A percentile compares a stretch with the other conserved stretches of the same genome.
These are phyloP conservation scores for Micropoecilia bifurca DNA, from an alignment of 2,797 vertebrate species.

Conservation along the genomic window DNA sequence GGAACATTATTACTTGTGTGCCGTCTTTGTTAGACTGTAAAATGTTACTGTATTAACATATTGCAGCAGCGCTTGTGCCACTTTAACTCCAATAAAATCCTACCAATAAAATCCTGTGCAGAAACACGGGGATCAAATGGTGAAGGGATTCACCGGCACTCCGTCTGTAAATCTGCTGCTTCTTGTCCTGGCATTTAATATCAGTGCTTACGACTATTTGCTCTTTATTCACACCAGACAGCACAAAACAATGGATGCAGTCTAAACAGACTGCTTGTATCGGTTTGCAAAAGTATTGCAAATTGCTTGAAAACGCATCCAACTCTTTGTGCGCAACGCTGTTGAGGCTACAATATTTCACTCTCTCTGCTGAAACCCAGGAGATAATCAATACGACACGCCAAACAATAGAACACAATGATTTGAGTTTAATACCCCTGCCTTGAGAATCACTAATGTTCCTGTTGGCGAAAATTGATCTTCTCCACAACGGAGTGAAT, in stretches of 20 bases:
- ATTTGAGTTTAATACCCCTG: conserved; percentile 86
- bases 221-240: conserved; percentile 30
- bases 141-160: not conserved
- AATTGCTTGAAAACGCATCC: conserved; percentile 70
- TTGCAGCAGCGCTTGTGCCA: conserved; percentile 42
- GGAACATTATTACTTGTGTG: conserved; percentile 37
- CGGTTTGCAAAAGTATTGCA: conserved; percentile 68
- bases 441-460: conserved; percentile 83
- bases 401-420: conserved; percentile 83
- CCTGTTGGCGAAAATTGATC: conserved; percentile 83
- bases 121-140: conserved; percentile 18
- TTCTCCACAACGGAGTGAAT: conserved; percentile 61
- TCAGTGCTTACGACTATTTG: not conserved
- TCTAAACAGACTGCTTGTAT: conserved; percentile 60
- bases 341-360: conserved; percentile 81
- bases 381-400: conserved; percentile 86
- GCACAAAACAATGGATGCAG: conserved; percentile 55
- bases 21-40: conserved; percentile 37
- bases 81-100: too few relatives aligned
- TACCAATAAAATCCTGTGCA: conserved; percentile 42
- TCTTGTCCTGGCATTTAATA: conserved; percentile 20
- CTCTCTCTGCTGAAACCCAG: conserved; percentile 77
- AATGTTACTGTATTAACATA: conserved; percentile 59
- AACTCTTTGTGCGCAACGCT: conserved; percentile 67
- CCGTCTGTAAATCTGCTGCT: conserved; percentile 12